These are phyloP conservation scores for Apamea epomidion DNA, from an alignment of 2,888 invertebrate species.

Conservation along the genomic window DNA sequence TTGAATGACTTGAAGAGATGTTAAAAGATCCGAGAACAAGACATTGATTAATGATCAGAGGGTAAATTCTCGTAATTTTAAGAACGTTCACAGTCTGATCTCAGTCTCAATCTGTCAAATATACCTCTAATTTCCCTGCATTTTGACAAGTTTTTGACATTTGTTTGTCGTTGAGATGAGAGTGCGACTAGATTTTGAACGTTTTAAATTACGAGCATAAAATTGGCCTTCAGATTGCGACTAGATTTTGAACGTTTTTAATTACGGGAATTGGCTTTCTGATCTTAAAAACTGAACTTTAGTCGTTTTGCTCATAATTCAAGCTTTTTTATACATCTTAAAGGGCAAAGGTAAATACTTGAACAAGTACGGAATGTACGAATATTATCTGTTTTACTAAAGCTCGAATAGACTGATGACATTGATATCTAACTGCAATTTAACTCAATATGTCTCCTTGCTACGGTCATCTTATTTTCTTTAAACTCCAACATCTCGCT, in stretches of 20 bases:
- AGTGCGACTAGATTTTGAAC: too few relatives aligned
- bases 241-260: background rate
- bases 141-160: background rate
- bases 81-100: background rate
- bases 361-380: background rate
- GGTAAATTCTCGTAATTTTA: background rate
- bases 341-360: background rate
- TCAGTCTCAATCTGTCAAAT: background rate
- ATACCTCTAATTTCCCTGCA: background rate
- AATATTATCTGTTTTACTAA: background rate
- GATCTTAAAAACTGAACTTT: background rate
- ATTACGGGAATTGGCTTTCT: background rate
- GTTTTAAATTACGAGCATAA: background rate
- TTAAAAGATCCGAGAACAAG: background rate
- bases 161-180: background rate
- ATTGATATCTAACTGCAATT: background rate
- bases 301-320: background rate
- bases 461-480: too few relatives aligned
- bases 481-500: background rate
- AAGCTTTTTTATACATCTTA: background rate
- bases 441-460: background rate
- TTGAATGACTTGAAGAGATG: conserved; percentile 4
- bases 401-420: background rate
- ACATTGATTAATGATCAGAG: background rate
- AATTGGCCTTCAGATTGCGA: background rate